Base-by-base conservation (phyloP, 2,113 vertebrate genomes). In the Pelvicachromis taeniatus region DNA sequence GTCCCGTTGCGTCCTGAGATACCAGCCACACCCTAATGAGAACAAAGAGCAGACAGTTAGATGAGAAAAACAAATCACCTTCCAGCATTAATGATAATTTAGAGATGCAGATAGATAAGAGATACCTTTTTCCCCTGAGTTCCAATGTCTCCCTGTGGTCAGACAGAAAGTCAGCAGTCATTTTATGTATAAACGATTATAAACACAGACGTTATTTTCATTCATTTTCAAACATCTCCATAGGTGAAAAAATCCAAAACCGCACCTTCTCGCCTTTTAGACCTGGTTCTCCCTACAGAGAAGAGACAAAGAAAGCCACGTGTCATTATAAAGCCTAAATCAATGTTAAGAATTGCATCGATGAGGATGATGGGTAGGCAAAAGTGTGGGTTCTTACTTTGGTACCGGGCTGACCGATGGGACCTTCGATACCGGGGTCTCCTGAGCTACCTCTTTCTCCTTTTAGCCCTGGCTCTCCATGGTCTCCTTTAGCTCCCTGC, bases 361-460 rank as follows among this genome's bases (percentile, higher is more conserved):
- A 8, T 73, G 23, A 40, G 9, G 40, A 33, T 38, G 26, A 9
- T 9, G 17, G 33, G 2, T 23, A 11, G 9, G 16, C 59, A 3
- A n/a, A 42, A 73, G 42, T 11, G 45, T 50, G 26, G 42, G 73
- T 11, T 89, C 95, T 96, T 94, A 97, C 99, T 96, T 99, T 99
- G 77, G 95, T 95, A 92, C 99, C 99, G 23, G 99, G 99, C 90
- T 98, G 97, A 93, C 98, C 99, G 0, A 99, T 99, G 0, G 97
- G 98, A 87, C 99, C 99, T 94, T 99, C 98, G 31, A 99, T 99
- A 91, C 99, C 98, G 1, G 99, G 98, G 84, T 99, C 98, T 29
- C 98, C 98, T 96, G 96, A 90, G 19, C 96, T 95, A 50, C 98
- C 98, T 84, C 88, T 97, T 17, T 95, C 93, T 78, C 98, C 98